These are phyloP conservation scores for Adela reaumurella DNA, from an alignment of 2,888 invertebrate genomes.

Conservation along the genomic window DNA sequence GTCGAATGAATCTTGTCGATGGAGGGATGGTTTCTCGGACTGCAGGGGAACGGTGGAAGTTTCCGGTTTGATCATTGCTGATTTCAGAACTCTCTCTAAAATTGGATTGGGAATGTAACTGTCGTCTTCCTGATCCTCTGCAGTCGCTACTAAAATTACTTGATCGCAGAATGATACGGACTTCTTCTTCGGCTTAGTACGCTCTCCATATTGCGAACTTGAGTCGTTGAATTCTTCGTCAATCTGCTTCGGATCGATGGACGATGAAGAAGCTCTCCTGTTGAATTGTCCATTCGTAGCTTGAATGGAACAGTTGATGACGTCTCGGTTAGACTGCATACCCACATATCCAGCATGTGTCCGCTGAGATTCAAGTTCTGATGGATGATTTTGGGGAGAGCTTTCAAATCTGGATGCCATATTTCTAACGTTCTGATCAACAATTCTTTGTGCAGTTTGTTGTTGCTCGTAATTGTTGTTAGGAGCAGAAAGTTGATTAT, in stretches of 20 bases:
- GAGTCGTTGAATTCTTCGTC: conserved; percentile 37
- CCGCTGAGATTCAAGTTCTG: conserved; percentile 28
- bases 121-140: conserved; percentile 88
- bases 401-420: conserved; percentile 79
- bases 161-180: conserved; percentile 94
- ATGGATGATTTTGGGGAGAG: conserved; percentile 19
- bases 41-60: conserved; percentile 49
- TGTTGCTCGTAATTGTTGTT: conserved; percentile 17
- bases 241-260: conserved; percentile 40
- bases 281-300: conserved; percentile 32
- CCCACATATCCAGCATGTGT: conserved; percentile 40
- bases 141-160: conserved; percentile 87
- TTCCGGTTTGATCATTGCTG: conserved; percentile 74
- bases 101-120: conserved; percentile 90
- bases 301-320: conserved; percentile 39
- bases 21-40: conserved; percentile 43
- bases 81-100: conserved; percentile 78
- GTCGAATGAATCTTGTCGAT: conserved; percentile 48
- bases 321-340: conserved; percentile 36
- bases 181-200: conserved; percentile 76
- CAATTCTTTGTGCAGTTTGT: conserved; percentile 16
- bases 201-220: conserved; percentile 38
- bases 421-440: conserved; percentile 62
- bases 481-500: conserved; percentile 32
- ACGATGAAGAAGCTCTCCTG: conserved; percentile 38